Conservation (phyloP, 2,888 invertebrate species). For the Scaptomyza reducta region DNA sequence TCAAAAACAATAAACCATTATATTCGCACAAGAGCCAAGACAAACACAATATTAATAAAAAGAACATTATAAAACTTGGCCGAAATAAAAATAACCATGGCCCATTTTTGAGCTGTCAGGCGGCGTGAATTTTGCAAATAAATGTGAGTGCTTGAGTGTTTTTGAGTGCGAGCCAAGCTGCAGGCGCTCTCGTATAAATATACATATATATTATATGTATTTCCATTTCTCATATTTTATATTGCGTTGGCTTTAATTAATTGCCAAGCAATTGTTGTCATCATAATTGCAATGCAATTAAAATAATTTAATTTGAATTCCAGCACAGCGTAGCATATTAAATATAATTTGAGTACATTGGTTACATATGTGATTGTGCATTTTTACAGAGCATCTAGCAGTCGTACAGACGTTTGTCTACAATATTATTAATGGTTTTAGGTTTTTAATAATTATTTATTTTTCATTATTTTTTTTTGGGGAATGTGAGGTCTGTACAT, state of each 20-base stretch:
- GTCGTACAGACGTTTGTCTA: background rate
- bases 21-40: constrained; percentile 35
- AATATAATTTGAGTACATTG: too few relatives aligned
- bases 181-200: too few relatives aligned
- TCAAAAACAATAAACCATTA: constrained; percentile 49
- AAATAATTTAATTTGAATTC: constrained; percentile 68
- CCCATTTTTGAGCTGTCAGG: constrained; percentile 67
- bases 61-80: constrained; percentile 13
- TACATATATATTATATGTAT: background rate
- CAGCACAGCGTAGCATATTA: constrained; percentile 18
- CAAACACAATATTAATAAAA: constrained; percentile 31
- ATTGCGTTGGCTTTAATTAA: constrained; percentile 34
- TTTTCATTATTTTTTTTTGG: background rate
- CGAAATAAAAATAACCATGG: constrained; percentile 61
- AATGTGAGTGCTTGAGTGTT: constrained; percentile 24
- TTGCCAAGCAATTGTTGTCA: constrained; percentile 47
- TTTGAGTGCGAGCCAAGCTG: background rate
- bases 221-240: background rate
- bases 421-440: background rate
- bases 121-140: constrained; percentile 21
- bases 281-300: constrained; percentile 73
- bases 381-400: too few relatives aligned
- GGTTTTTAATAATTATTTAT: background rate
- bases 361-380: too few relatives aligned
- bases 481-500: constrained; percentile 1